Base-by-base conservation (phyloP, 2,888 invertebrate species). In the Platypus cylindrus region DNA sequence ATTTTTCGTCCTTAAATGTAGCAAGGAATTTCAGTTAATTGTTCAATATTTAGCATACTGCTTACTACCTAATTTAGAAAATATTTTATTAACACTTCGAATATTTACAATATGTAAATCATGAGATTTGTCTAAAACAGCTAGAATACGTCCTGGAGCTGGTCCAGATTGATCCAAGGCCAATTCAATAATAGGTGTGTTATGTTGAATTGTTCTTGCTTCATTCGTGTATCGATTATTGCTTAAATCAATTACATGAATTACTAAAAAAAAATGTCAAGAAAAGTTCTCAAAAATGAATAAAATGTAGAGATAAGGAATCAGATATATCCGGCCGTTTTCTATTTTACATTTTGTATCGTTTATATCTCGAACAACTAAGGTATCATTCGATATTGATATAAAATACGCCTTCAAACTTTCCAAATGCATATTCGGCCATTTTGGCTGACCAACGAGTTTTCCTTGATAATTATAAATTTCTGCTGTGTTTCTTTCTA, bases 391-490 rank as follows among this genome's bases (percentile, higher is more conserved):
- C 14, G 89, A 86, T 23, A 98, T 60, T 0, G 87, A 81, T 9
- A 93, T 71, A 5, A 79, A 78, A 23, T 77, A 73, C 39, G 71
- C 65, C 46, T 80, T 82, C 11, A 95, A 64, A 23, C 75, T 72
- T 51, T 94, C 93, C 1, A 84, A 75, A 39, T 85, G 73, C 60
- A 89, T 79, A 27, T 85, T 82, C 3, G 78, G 75, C 77, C 86
- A 87, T 36, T 82, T 76, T 0, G 94, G 89, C 47, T 82, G 78
- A 7, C 87, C 78, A 15, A 87, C 66, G 25, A 89, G 64, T 29
- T 91, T 73, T 0, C 97, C 97, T 58, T 94, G 91, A 53, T 93
- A 98, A 38, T 83, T 87, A 60, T 93, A 93, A 4, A 97, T 71
- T 45, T 84, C 83, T 9, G 94, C 68, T 2, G 78, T 75, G 13